Conservation (phyloP, 92 coral and sea anemone genomes). For the Paragorgia papillata region DNA sequence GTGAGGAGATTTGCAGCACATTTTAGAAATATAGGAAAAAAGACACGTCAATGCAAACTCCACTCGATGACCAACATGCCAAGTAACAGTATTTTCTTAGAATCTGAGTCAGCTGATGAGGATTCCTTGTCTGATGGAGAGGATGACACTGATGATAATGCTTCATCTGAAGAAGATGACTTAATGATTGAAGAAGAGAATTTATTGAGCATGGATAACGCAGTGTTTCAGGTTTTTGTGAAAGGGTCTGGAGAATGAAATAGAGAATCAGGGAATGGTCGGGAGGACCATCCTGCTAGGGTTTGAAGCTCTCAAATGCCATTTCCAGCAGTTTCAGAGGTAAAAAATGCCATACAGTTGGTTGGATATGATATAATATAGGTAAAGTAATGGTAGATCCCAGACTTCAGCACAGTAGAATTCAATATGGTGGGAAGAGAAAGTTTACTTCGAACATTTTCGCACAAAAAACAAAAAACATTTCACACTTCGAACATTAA, state of each 20-base stretch:
- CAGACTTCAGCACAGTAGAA: too few relatives aligned
- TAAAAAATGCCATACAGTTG: too few relatives aligned
- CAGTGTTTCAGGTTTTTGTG: not conserved
- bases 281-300: too few relatives aligned
- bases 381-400: too few relatives aligned
- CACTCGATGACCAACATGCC: not conserved
- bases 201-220: not conserved
- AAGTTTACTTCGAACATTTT: too few relatives aligned
- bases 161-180: not conserved
- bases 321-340: too few relatives aligned
- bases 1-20: not conserved
- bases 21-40: not conserved
- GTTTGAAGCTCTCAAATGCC: too few relatives aligned
- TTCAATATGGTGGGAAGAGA: too few relatives aligned
- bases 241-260: not conserved
- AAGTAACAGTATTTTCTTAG: too few relatives aligned
- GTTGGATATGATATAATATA: too few relatives aligned
- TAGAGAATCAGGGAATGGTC: not conserved
- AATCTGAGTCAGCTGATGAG: not conserved
- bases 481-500: too few relatives aligned
- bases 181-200: not conserved
- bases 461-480: too few relatives aligned
- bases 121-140: slow-evolving; percentile 6
- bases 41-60: not conserved
- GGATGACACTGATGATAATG: not conserved